phyloP scores from a whole-genome alignment of 2,113 vertebrate species.

The Lasiurus borealis region DNA sequence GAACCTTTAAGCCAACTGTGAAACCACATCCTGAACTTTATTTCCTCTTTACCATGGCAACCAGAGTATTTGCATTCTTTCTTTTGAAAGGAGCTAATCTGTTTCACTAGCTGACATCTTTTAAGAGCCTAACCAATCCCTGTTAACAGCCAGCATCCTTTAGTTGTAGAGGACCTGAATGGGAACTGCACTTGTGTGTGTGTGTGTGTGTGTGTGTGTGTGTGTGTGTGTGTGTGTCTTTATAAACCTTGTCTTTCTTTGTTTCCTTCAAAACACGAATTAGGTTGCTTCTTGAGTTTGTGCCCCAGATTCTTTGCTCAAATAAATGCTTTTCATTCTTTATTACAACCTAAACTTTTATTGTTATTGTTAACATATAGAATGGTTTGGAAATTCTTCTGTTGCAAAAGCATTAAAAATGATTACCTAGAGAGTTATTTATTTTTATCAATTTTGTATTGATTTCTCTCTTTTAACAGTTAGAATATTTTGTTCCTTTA shows the following conservation, averaged over 20 bases:
- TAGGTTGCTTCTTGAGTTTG: background rate
- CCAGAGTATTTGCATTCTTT: background rate
- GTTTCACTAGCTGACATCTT: background rate
- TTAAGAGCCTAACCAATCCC: background rate
- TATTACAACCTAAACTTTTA: background rate
- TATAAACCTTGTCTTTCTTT: background rate
- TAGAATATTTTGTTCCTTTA: background rate
- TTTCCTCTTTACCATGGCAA: background rate
- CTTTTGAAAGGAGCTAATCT: background rate
- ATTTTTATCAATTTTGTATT: background rate
- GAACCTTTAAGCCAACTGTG: background rate
- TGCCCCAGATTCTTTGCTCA: background rate
- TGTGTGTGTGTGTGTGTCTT: background rate
- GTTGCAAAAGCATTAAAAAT: background rate
- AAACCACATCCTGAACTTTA: background rate
- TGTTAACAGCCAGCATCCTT: background rate
- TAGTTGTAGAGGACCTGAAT: background rate
- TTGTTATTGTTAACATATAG: background rate
- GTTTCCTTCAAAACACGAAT: background rate
- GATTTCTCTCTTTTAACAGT: background rate
- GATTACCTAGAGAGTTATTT: background rate
- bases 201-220: no score
- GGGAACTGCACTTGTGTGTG: background rate
- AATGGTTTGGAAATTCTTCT: background rate
- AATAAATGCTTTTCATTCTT: background rate